Evolutionary conservation across 1,140 invertebrate genomes (phyloP), one percentile per base, ranked within the genome.

Genomic region (Leptinotarsa defecta): DNA sequence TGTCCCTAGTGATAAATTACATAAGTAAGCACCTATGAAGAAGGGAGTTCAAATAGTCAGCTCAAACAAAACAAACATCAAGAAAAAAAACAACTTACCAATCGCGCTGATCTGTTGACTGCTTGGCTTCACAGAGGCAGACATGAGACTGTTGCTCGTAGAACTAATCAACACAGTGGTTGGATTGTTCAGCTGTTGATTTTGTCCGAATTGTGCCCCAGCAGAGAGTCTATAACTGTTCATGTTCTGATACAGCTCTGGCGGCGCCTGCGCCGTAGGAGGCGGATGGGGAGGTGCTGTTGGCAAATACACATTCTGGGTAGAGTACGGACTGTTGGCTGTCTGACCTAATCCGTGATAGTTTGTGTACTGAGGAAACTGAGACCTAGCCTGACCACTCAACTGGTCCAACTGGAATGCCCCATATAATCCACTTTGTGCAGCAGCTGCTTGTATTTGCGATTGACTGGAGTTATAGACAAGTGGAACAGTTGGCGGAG

Each of bases 81-180:
- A 48, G 74, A 68, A 68, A 69, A 73, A 69, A 43, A 48, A 69
- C 68, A 70, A 17, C 78, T 84, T 78, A 84, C 94, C 94, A 82
- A 96, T 94, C 76, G 94, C 91, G 81, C 93, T 92, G 83, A 95
- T 94, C 82, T 91, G 92, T 86, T 95, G 94, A 70, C 91, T 90
- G 13, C 93, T 93, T 20, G 94, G 94, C 84, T 96, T 96, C 17
- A 96, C 94, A 78, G 91, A 93, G 52, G 94, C 93, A 1, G 95
- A 96, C 94, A 96, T 96, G 65, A 96, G 88, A 22, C 94, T 95
- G 86, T 95, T 95, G 11, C 93, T 92, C 11, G 92, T 93, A 34
- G 94, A 95, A 68, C 94, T 95, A 74, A 96, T 96, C 76, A 97
- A 90, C 72, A 96, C 94, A 34, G 94, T 95, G 81, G 92, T 96